phyloP scores from a whole-genome alignment of 2,113 vertebrate genomes.

The Podilymbus podiceps region DNA sequence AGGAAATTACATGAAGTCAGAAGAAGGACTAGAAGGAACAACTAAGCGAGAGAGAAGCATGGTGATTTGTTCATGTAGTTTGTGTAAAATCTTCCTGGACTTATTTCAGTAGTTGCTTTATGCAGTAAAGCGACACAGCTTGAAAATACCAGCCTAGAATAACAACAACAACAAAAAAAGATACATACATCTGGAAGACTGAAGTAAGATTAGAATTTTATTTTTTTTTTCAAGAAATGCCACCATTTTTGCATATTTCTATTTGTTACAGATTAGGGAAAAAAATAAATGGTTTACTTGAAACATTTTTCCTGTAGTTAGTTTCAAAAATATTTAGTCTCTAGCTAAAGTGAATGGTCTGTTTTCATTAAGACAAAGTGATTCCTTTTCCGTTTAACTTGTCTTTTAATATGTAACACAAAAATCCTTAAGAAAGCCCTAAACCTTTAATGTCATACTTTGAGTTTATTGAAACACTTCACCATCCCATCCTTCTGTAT shows the following conservation, averaged over 20 bases:
- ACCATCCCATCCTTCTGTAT: neutral
- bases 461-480: neutral
- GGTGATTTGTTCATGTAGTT: neutral
- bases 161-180: neutral
- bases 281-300: rapidly evolving
- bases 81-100: neutral
- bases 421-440: rapidly evolving
- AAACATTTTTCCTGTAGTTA: neutral
- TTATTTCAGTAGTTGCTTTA: neutral
- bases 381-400: neutral
- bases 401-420: neutral
- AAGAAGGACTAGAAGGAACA: neutral
- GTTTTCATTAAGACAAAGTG: neutral
- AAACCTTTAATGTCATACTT: neutral
- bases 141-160: neutral
- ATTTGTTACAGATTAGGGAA: neutral
- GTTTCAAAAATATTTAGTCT: neutral
- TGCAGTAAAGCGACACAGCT: neutral
- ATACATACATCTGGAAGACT: neutral
- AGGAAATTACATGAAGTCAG: neutral
- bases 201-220: neutral
- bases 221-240: neutral
- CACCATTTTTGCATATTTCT: neutral
- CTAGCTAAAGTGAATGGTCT: neutral
- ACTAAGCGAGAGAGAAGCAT: neutral